These are phyloP conservation scores for Bradynema listronoti DNA, from an alignment of 1,140 invertebrate species.

Conservation along the genomic window DNA sequence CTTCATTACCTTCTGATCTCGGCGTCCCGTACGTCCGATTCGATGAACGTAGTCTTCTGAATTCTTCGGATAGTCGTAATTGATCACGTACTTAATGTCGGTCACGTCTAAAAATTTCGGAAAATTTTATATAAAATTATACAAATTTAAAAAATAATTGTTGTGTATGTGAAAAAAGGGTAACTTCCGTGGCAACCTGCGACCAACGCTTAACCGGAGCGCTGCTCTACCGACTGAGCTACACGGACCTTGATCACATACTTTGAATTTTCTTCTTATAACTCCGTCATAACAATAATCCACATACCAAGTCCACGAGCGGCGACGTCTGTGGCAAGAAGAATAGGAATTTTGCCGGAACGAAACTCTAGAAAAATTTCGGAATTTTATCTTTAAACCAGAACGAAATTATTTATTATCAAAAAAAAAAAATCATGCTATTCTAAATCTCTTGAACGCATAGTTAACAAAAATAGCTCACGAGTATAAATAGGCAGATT, in stretches of 20 bases:
- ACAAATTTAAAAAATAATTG: too few relatives aligned
- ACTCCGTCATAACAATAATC: slow-evolving; percentile 1
- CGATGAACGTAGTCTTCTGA: slow-evolving; percentile 78
- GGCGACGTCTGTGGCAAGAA: slow-evolving; percentile 96
- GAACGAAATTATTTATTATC: slow-evolving; percentile 9
- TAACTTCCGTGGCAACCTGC: too few relatives aligned
- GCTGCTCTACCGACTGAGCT: too few relatives aligned
- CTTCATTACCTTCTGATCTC: slow-evolving; percentile 63
- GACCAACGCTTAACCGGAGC: too few relatives aligned
- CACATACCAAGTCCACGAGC: slow-evolving; percentile 88
- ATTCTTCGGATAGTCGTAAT: slow-evolving; percentile 89
- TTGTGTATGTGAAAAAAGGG: too few relatives aligned
- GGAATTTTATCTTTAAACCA: neutral
- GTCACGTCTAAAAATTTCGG: slow-evolving; percentile 83
- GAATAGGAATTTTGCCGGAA: slow-evolving; percentile 76
- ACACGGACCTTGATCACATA: neutral
- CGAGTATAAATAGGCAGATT: neutral
- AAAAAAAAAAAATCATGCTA: too few relatives aligned
- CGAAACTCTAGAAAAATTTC: slow-evolving; percentile 70
- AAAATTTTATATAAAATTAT: neutral
- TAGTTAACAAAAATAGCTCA: neutral
- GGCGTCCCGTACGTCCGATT: slow-evolving; percentile 90
- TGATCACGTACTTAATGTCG: slow-evolving; percentile 98
- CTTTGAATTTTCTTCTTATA: neutral
- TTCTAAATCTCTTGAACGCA: too few relatives aligned